phyloP scores from a whole-genome alignment of 2,797 vertebrate genomes.

The Tachyglossus aculeatus region DNA sequence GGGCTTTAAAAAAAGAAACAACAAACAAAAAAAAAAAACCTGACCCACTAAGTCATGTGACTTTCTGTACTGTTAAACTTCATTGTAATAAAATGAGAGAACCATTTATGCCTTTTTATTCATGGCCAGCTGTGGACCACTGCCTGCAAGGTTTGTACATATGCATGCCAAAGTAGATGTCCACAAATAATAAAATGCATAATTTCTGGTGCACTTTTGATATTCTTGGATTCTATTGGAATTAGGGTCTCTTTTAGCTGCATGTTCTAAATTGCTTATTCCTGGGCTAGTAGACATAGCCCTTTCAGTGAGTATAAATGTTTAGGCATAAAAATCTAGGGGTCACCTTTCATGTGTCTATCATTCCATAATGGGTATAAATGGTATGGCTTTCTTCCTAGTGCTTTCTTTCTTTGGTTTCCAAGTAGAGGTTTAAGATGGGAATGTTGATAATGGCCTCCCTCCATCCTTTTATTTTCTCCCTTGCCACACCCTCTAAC shows the following conservation, averaged over 20 bases:
- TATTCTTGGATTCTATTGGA: conserved; percentile 65
- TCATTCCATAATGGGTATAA: conserved; percentile 33
- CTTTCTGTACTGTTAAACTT: conserved; percentile 93
- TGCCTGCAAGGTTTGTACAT: conserved; percentile 87
- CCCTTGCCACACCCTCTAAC: no score
- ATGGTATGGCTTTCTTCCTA: conserved; percentile 29
- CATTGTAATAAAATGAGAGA: conserved; percentile 98
- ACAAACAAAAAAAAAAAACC: no score
- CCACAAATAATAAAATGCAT: conserved; percentile 63
- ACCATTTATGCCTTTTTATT: conserved; percentile 93
- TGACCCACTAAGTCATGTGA: conserved; percentile 87
- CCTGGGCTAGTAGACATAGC: conserved; percentile 61
- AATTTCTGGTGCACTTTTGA: conserved; percentile 62
- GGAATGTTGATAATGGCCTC: conserved; percentile 25
- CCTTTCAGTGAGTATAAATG: conserved; percentile 65
- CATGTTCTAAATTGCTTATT: conserved; percentile 46
- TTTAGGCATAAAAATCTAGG: conserved; percentile 17
- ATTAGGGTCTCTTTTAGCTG: conserved; percentile 64
- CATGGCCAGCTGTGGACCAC: conserved; percentile 88
- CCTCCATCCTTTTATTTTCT: conserved; percentile 7
- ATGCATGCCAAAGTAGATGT: conserved; percentile 82
- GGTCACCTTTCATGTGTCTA: conserved; percentile 27
- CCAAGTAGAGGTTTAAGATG: conserved; percentile 38
- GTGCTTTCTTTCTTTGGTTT: conserved; percentile 50
- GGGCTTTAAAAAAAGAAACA: conserved; percentile 79